Evolutionary conservation across 2,888 invertebrate genomes (phyloP).

Genomic region (Hyposoter didymator): DNA sequence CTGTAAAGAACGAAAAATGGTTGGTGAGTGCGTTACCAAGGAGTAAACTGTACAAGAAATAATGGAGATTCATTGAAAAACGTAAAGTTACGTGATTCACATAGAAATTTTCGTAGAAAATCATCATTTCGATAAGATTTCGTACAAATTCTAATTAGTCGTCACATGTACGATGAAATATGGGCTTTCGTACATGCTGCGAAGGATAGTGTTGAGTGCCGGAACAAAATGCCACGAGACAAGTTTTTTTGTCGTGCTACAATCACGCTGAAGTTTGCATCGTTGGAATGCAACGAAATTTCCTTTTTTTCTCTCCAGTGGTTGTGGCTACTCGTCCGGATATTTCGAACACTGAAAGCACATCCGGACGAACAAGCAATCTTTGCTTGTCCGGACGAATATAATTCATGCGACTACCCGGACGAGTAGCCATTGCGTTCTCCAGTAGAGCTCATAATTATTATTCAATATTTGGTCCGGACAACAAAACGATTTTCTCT

Average conservation of each 20-base stretch:
- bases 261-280: no score
- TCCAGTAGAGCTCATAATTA: no score
- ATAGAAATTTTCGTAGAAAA: constrained; percentile 57
- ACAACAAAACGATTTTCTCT: no score
- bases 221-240: constrained; percentile 22
- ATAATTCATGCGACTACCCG: no score
- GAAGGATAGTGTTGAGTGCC: constrained; percentile 4
- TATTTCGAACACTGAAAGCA: no score
- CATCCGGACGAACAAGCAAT: no score
- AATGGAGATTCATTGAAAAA: constrained; percentile 4
- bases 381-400: no score
- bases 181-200: constrained; percentile 3
- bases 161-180: constrained; percentile 20
- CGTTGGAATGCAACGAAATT: no score
- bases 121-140: constrained; percentile 2
- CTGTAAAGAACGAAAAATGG: not conserved
- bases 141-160: constrained; percentile 60
- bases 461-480: no score
- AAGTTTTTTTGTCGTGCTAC: not conserved
- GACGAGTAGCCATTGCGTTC: no score
- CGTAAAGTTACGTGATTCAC: constrained; percentile 5
- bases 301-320: no score
- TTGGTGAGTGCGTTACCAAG: not conserved
- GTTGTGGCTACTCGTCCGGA: no score
- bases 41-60: constrained; percentile 45